phyloP scores from a whole-genome alignment of 2,113 vertebrate genomes.

The Campylomormyrus numenius region DNA sequence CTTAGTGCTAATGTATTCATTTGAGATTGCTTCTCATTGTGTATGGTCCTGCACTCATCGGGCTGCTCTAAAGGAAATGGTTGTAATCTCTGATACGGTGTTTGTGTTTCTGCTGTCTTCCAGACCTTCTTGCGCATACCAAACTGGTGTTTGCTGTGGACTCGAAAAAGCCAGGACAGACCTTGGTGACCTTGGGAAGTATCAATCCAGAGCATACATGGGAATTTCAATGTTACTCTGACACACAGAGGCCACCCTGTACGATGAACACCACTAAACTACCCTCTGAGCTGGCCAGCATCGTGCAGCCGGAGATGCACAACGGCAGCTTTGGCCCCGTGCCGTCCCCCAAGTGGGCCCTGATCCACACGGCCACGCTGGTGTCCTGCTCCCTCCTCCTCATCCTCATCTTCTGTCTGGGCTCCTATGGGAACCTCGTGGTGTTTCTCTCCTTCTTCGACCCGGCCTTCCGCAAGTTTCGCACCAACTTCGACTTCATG shows the following conservation, averaged over 20 bases:
- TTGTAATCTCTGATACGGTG: neutral
- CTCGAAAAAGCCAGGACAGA: constrained; percentile 12
- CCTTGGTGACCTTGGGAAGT: constrained; percentile 26
- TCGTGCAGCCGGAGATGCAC: constrained; percentile 47
- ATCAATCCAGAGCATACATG: constrained; percentile 29
- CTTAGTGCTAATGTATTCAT: neutral
- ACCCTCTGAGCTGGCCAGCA: constrained; percentile 56
- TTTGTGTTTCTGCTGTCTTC: constrained; percentile 8
- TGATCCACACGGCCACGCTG: constrained; percentile 76
- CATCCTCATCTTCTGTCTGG: constrained; percentile 79
- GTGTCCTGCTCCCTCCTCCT: constrained; percentile 79
- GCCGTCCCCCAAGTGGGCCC: constrained; percentile 49
- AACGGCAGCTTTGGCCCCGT: constrained; percentile 47
- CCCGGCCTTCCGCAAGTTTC: constrained; percentile 86
- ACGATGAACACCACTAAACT: constrained; percentile 74
- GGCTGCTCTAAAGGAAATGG: neutral
- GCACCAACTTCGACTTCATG: constrained; percentile 97
- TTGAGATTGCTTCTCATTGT: neutral
- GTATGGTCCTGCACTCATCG: neutral
- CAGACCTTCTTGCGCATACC: neutral
- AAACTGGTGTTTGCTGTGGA: neutral
- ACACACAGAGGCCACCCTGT: constrained; percentile 25
- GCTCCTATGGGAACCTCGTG: constrained; percentile 89
- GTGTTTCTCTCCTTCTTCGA: constrained; percentile 94
- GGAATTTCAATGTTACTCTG: constrained; percentile 30